Evolutionary conservation across 2,797 vertebrate genomes (phyloP).

Genomic region (Prunella strophiata): DNA sequence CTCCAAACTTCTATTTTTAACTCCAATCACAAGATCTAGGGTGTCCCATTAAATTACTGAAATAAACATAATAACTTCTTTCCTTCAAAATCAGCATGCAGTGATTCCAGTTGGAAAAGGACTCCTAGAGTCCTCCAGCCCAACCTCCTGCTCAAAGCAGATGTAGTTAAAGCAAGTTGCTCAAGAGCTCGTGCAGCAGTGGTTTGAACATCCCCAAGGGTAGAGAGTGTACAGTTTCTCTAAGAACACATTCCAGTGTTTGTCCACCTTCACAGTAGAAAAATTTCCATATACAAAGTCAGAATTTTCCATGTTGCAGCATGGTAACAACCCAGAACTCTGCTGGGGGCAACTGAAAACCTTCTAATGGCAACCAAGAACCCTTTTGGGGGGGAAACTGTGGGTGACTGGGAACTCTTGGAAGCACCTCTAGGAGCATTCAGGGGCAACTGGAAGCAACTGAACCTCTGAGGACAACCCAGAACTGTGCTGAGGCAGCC

Average conservation of each 20-base stretch:
- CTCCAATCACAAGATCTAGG: neutral
- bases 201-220: neutral
- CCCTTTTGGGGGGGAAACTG: rapidly evolving
- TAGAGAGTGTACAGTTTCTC: neutral
- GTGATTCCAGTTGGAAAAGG: neutral
- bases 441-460: neutral
- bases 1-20: neutral
- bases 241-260: neutral
- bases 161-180: neutral
- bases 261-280: neutral
- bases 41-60: neutral
- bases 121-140: neutral
- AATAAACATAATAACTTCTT: neutral
- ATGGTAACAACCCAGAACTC: neutral
- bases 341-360: neutral
- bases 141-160: neutral
- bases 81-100: neutral
- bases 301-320: neutral
- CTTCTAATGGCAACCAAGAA: neutral
- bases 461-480: neutral
- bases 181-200: neutral
- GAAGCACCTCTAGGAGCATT: neutral
- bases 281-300: neutral
- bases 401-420: neutral
- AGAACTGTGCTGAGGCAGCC: neutral